Evolutionary conservation across 2,797 vertebrate species (phyloP), one percentile per base, ranked within the genome.

Genomic region (Hipposideros larvatus): DNA sequence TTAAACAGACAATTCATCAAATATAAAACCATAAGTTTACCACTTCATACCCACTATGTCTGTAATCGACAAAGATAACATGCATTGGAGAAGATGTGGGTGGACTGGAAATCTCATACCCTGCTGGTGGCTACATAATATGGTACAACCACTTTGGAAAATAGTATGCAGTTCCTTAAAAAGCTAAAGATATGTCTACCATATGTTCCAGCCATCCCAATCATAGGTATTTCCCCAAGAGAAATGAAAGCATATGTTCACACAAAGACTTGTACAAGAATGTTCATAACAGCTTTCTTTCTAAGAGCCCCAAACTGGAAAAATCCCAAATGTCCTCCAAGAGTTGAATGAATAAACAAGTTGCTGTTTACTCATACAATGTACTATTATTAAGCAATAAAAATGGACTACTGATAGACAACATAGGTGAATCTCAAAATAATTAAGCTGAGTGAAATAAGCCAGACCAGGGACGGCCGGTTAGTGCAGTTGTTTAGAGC

Each of bases 1-100:
- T 83, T 87, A 95, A 90, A 89, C 3, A 43, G 4, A 90, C 46
- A 51, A 2, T 85, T 75, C 53, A 82, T 24, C 21, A 71, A 95
- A 87, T 59, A 9, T 63, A 92, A 96, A 94, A 94, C 66, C 34
- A 53, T 34, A 91, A 48, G 46, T 11, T 91, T 80, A 91, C 22
- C 63, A 88, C 51, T 78, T 83, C 63, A 71, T 41, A 93, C 6
- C 24, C 34, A 74, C 11, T 26, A 73, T 22, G 14, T 78, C 87
- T 55, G 51, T 15, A 24, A 85, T 34, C 9, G 63, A 90, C 10
- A 63, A 75, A 73, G 4, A 59, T 14, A 75, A 8, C 26, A 75
- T 13, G 41, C 73, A 82, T 0, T 61, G 18, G 22, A 66, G 21
- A 91, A 13, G 55, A 71, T 59, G 11, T 48, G 16, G 61, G 80